Base-by-base conservation (phyloP, 2,888 invertebrate genomes). In the Cephalotes varians region DNA sequence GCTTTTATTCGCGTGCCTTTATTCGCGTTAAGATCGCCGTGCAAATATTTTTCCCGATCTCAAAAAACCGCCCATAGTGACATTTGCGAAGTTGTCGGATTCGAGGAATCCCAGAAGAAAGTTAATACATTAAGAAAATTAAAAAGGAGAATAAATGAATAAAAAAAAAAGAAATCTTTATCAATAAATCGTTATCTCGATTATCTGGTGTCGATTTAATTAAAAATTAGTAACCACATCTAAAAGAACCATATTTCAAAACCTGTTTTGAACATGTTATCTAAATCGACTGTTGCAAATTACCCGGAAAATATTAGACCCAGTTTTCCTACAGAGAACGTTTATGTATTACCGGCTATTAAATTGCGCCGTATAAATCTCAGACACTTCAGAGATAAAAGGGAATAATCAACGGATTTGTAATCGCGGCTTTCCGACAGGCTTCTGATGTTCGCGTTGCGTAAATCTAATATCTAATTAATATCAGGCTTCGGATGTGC, bases 41-140 rank as follows among this genome's bases (percentile, higher is more conserved):
- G 54, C 49, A 64, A 82, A 77, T 82, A 82, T 82, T 60, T 82
- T 69, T 58, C 37, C 21, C 18, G 34, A 47, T 44, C 25, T 79
- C 12, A 25, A 44, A 67, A 44, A 21, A 10, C 25, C 34, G n/a
- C 2, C 1, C 9, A 31, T 67, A 4, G 7, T 25, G 31, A 76
- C 12, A 34, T 58, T 15, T 31, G 40, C 28, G 31, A 47, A 31
- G 12, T 37, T 51, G 9, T 62, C 7, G 18, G n/a, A 37, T 25
- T 49, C 28, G 25, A 12, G 25, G 2, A 56, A 56, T 4, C 12
- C 18, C 2, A 7, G 25, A 34, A 18, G 21, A 73, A 58, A 28
- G 21, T 54, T 44, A 25, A 54, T 1, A 21, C 4, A 21, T 5
- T 6, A n/a, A 25, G 34, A 73, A 12, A 15, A 28, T 62, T 40